Evolutionary conservation across 1,140 invertebrate species (phyloP), one percentile per base, ranked within the genome.

Genomic region (Orius laevigatus): DNA sequence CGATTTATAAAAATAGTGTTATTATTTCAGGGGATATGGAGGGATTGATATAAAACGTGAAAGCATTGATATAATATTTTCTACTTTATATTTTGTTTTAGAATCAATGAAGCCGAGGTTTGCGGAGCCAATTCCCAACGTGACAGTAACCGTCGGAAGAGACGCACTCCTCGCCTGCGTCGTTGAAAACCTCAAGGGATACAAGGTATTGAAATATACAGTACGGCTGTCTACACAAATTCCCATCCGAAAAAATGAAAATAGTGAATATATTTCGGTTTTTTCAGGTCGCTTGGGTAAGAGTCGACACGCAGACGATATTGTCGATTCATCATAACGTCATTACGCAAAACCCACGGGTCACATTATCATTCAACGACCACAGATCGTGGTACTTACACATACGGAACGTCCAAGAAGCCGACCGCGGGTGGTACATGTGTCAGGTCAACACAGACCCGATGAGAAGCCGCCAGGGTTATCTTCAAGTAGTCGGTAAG

Each of bases 141-240:
- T 95, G 39, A 95, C 90, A 4, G 87, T 92, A 5, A 84, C 85
- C 15, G 77, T 87, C n/a, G 88, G 88, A n/a, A 73, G 86, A 43
- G 86, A 91, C 61, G 90, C 88, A 9, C 67, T 91, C 3, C 69
- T 96, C 15, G 85, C 87, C n/a, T 96, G 91, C 61, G 83, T 94
- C 48, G 87, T 95, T 19, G 85, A 93, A 63, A 86, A 90, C 66
- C 75, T 96, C 20, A 78, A 80, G 56, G 77, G 76, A 54, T 91
- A 85, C 63, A 87, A 90, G 78, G 90, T 90, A 72, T 16, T 12
- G 36, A 12, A 38, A n/a, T 16, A 38, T 38, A 12, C 36, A 38
- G 5, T 10, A 38, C 8, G 8, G 25, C 25, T 25, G 25, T 25
- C 25, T 25, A 25, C 25, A 25, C 25, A 25, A 25, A 25, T 25